Evolutionary conservation across 2,888 invertebrate species (phyloP).

Genomic region (Brachyopa scutellaris): DNA sequence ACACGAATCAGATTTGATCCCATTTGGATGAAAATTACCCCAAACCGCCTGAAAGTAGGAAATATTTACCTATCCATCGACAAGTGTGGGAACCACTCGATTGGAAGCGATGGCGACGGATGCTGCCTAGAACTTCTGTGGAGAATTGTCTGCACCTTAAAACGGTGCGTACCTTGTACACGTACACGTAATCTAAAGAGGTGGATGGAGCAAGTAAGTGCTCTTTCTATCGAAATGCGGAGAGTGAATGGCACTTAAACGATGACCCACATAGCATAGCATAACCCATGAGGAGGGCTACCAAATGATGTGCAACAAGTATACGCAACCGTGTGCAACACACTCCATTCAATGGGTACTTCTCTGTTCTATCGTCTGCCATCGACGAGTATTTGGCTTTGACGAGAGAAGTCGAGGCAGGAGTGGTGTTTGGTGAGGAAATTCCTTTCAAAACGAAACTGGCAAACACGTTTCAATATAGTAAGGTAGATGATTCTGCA

Average conservation of each 20-base stretch:
- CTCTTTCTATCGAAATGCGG: slow-evolving; percentile 35
- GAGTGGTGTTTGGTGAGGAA: not conserved
- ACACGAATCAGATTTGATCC: slow-evolving; percentile 33
- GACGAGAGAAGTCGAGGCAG: not conserved
- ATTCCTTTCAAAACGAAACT: not conserved
- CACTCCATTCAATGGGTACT: slow-evolving; percentile 21
- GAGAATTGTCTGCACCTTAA: slow-evolving; percentile 15
- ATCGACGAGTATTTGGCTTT: not conserved
- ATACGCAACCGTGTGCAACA: slow-evolving; percentile 22
- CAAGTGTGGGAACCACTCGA: slow-evolving; percentile 40
- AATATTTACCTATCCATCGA: not conserved
- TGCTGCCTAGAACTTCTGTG: slow-evolving; percentile 22
- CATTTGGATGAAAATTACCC: too few species aligned
- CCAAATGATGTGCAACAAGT: slow-evolving; percentile 42
- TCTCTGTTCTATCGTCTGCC: not conserved
- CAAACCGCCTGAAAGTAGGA: not conserved
- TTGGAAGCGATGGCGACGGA: slow-evolving; percentile 1
- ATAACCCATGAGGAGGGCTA: slow-evolving; percentile 44
- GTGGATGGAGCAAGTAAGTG: slow-evolving; percentile 22
- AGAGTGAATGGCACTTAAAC: slow-evolving; percentile 48
- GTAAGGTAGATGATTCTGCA: slow-evolving; percentile 28
- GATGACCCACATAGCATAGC: slow-evolving; percentile 58
- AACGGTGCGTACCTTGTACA: not conserved
- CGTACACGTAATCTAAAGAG: slow-evolving; percentile 7
- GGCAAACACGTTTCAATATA: slow-evolving; percentile 8